Evolutionary conservation across 2,113 vertebrate species (phyloP), one percentile per base, ranked within the genome.

Genomic region (Cromileptes altivelis): DNA sequence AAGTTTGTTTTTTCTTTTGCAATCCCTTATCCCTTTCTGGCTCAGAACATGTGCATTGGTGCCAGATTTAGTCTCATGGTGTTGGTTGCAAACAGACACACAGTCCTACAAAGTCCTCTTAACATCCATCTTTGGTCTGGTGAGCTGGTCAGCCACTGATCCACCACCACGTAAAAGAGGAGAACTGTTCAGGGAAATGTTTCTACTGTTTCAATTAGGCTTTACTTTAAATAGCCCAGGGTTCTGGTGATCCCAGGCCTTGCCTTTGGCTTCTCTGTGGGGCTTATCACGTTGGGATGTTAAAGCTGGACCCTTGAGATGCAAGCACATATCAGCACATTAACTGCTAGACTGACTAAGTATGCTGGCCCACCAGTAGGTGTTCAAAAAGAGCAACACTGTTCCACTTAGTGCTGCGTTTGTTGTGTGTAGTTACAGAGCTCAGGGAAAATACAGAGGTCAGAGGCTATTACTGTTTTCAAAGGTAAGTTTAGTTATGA

Each of bases 221-320:
- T 95, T 91, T 85, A 89, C 89, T 92, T 90, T 84, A 92, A 90
- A 88, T 93, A 91, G 86, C 86, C 21, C 17, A 37, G 76, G 81
- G 75, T 73, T 79, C 78, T 80, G 69, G 45, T 89, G 83, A 90
- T 90, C 84, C 76, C 40, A 30, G 72, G 12, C 61, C 70, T 92
- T 8, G 52, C 65, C 85, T 92, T 89, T 89, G 80, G 64, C 72
- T 80, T 82, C 76, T 47, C 73, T 75, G 33, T 42, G 37, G 55
- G 53, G 68, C 80, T 92, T 86, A 92, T 90, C 87, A 79, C 73
- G 56, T 64, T 21, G 67, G 45, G 60, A 91, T 87, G 85, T 92
- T 91, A 93, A 92, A 92, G 82, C 77, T 92, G 89, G 72, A 90
- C 86, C 52, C 64, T 84, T 70, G 69, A 82, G 63, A 63, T 79